Evolutionary conservation across 2,888 invertebrate species (phyloP).

Genomic region (Theristus sp.): DNA sequence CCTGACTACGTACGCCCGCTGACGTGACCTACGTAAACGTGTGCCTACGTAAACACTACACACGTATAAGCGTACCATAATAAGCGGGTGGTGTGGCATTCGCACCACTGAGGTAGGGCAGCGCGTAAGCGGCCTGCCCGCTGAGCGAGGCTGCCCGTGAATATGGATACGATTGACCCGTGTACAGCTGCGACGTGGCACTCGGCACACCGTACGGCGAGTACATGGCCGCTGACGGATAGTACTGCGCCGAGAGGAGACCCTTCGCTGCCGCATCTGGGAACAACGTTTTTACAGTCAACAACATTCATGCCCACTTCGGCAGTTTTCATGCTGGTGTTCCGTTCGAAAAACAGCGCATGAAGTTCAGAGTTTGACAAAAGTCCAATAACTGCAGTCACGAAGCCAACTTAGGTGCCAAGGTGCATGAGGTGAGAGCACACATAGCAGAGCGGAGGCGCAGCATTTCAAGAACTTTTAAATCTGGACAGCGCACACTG

Average conservation of each 20-base stretch:
- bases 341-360: too few species aligned
- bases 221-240: background rate
- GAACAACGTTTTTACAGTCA: too few species aligned
- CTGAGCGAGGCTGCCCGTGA: background rate
- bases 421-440: too few species aligned
- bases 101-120: background rate
- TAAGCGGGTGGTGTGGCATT: background rate
- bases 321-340: too few species aligned
- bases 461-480: too few species aligned
- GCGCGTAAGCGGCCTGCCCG: background rate
- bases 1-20: background rate
- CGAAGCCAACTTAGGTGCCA: too few species aligned
- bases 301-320: too few species aligned
- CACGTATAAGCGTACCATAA: too few species aligned
- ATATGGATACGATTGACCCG: background rate
- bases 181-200: background rate
- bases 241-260: background rate
- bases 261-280: background rate
- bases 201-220: background rate
- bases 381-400: too few species aligned
- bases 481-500: too few species aligned
- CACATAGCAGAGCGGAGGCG: too few species aligned
- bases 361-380: too few species aligned
- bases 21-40: background rate
- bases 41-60: background rate